Conservation (phyloP, 2,888 invertebrate species). For the Agrochola litura region DNA sequence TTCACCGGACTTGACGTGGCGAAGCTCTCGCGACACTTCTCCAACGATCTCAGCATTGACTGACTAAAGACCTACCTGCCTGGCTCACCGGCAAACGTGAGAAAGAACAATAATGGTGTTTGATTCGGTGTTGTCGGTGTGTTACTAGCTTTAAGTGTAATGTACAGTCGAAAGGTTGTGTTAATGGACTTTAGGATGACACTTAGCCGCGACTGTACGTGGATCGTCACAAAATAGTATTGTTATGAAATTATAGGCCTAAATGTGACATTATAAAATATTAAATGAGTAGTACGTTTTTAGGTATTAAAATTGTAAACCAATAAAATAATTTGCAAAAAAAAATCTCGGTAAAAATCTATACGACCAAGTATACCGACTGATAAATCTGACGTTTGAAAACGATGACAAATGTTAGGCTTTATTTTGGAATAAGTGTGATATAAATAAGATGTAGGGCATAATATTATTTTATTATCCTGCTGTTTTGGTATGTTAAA, state of each 20-base stretch:
- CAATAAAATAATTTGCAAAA: not conserved
- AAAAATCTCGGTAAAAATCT: slow-evolving; percentile 9
- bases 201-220: slow-evolving; percentile 27
- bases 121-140: slow-evolving; percentile 42
- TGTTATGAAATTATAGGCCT: slow-evolving; percentile 48
- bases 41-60: slow-evolving; percentile 88
- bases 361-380: slow-evolving; percentile 36
- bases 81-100: slow-evolving; percentile 81
- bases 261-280: slow-evolving; percentile 16
- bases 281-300: not conserved
- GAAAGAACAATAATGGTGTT: slow-evolving; percentile 67
- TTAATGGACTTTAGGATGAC: slow-evolving; percentile 5
- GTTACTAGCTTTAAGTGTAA: slow-evolving; percentile 58
- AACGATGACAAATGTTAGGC: slow-evolving; percentile 2
- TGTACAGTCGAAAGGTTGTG: slow-evolving; percentile 37
- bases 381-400: slow-evolving; percentile 21
- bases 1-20: slow-evolving; percentile 87
- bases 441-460: slow-evolving; percentile 19
- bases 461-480: slow-evolving; percentile 19
- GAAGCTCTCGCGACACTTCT: slow-evolving; percentile 87
- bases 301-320: slow-evolving; percentile 12
- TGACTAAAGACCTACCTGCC: slow-evolving; percentile 88
- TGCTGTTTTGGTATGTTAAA: slow-evolving; percentile 21
- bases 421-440: slow-evolving; percentile 23
- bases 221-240: slow-evolving; percentile 53